Percentiles rank a stretch among this genome's conserved stretches.
These are phyloP conservation scores for Neotoma lepida DNA, from an alignment of 2,113 vertebrate species.

Conservation along the genomic window DNA sequence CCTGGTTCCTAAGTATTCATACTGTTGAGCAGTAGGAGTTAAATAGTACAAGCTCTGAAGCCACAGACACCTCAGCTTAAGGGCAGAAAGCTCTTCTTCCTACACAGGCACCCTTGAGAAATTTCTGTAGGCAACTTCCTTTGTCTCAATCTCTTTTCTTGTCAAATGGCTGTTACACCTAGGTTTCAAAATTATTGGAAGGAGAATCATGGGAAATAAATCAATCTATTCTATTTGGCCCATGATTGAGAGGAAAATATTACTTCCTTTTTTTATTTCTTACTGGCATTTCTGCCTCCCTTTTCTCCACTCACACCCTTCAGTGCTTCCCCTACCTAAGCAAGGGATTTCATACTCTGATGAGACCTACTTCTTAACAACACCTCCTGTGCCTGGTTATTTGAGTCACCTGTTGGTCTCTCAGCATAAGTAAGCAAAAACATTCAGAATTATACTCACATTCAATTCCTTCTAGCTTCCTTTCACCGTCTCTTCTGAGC, in stretches of 20 bases:
- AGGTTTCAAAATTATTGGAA: neutral
- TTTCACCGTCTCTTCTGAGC: neutral
- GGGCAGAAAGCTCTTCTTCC: constrained; percentile 1
- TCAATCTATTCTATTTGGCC: neutral
- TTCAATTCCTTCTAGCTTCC: neutral
- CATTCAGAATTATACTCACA: neutral
- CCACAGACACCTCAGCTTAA: neutral
- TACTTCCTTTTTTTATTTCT: constrained; percentile 13
- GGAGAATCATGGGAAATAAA: neutral
- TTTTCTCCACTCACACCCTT: neutral
- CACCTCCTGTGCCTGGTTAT: neutral
- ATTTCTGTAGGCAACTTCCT: neutral
- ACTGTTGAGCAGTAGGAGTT: neutral
- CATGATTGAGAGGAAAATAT: neutral
- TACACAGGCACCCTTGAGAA: neutral
- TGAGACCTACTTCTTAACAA: neutral
- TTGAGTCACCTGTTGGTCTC: constrained; percentile 11
- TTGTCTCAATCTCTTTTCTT: constrained; percentile 13
- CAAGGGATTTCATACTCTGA: neutral
- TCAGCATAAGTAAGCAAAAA: constrained; percentile 37
- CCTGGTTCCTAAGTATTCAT: neutral
- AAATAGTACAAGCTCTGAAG: neutral
- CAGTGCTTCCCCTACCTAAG: neutral
- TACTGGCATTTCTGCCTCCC: neutral
- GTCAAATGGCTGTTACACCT: constrained; percentile 3